Evolutionary conservation across 2,888 invertebrate species (phyloP).

Genomic region (Anodontia alba): DNA sequence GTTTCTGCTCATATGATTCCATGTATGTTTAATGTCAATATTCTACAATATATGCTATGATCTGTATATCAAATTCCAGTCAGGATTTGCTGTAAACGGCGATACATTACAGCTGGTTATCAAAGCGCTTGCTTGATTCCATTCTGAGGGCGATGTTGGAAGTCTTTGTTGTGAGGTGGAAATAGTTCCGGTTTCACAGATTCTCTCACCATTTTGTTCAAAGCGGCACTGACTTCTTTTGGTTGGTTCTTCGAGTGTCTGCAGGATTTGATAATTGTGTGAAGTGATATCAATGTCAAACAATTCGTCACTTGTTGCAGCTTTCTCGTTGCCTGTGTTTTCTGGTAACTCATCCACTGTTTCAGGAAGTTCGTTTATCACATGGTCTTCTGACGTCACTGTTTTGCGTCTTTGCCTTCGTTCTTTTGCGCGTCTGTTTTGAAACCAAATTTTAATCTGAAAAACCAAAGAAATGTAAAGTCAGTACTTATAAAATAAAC

Average conservation of each 20-base stretch:
- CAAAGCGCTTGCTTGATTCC: background rate
- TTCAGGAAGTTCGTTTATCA: background rate
- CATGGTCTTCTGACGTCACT: background rate
- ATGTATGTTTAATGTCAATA: no score
- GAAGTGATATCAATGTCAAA: background rate
- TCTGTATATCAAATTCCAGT: background rate
- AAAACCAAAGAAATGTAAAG: no score
- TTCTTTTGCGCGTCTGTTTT: conserved; percentile 23
- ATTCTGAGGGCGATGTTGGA: background rate
- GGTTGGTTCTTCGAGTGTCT: background rate
- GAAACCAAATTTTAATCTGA: conserved; percentile 38
- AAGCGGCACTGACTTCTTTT: background rate
- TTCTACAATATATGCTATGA: no score
- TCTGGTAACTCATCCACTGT: background rate
- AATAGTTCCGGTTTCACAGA: background rate
- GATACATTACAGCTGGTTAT: background rate
- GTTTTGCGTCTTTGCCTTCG: background rate
- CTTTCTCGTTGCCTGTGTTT: background rate
- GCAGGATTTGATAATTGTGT: background rate
- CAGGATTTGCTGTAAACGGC: background rate
- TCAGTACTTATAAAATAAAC: no score
- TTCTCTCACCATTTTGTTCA: background rate
- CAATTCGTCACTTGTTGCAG: background rate
- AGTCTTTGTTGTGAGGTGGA: background rate
- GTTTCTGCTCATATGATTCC: no score